Evolutionary conservation across 2,888 invertebrate genomes (phyloP).

Genomic region (Drosophila paracracens): DNA sequence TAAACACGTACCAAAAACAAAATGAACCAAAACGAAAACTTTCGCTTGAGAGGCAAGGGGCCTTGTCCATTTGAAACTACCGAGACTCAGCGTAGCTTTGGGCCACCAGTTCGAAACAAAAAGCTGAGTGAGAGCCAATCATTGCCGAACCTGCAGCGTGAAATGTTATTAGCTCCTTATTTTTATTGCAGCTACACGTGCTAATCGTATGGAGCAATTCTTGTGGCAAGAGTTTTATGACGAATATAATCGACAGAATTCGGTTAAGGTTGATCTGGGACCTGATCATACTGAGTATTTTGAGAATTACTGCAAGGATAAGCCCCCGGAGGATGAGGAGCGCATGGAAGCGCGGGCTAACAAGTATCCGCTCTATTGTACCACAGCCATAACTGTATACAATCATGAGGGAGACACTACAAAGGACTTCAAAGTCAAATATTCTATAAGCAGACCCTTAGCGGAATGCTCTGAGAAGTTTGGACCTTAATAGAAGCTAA

Average conservation of each 20-base stretch:
- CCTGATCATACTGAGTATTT: slow-evolving; percentile 77
- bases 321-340: slow-evolving; percentile 62
- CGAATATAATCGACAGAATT: slow-evolving; percentile 79
- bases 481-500: slow-evolving; percentile 54
- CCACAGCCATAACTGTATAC: slow-evolving; percentile 81
- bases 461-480: slow-evolving; percentile 79
- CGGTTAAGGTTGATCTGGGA: slow-evolving; percentile 30
- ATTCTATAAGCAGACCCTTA: slow-evolving; percentile 74
- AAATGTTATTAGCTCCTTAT: background rate
- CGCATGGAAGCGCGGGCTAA: slow-evolving; percentile 67
- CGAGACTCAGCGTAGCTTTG: slow-evolving; percentile 60
- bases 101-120: slow-evolving; percentile 72
- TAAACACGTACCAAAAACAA: slow-evolving; percentile 4
- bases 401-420: slow-evolving; percentile 80
- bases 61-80: slow-evolving; percentile 47
- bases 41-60: slow-evolving; percentile 40
- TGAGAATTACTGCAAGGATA: slow-evolving; percentile 78
- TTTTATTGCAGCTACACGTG: slow-evolving; percentile 72
- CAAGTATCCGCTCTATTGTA: slow-evolving; percentile 81
- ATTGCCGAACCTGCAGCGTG: background rate
- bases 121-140: slow-evolving; percentile 56
- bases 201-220: slow-evolving; percentile 79
- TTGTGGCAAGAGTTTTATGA: slow-evolving; percentile 82
- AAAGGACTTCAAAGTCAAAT: slow-evolving; percentile 74
- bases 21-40: slow-evolving; percentile 36